Evolutionary conservation across 2,888 invertebrate species (phyloP), one percentile per base, ranked within the genome.

Genomic region (Xestia sexstrigata): DNA sequence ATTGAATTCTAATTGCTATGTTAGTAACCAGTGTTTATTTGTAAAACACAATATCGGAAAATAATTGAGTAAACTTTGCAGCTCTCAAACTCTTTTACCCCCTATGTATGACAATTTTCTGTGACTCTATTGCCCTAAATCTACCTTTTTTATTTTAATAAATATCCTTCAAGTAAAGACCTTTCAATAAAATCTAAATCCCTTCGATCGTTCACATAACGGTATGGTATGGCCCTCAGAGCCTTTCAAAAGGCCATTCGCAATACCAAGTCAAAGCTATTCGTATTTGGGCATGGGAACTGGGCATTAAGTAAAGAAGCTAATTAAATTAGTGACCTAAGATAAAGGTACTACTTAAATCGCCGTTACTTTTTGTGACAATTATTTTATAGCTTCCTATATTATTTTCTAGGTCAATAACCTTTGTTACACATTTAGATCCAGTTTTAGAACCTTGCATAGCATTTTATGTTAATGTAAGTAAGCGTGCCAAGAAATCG

Each of bases 391-490:
- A 60, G 74, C 76, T 55, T 6, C 49, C 8, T 49, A 76, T 55
- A 69, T 80, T 55, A 69, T 80, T 89, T 90, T 90, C 85, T 92
- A 91, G 93, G 91, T 92, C 92, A 91, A 91, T 89, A 91, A 91
- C 90, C 93, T 93, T 89, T 87, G 88, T 88, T 89, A 92, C 88
- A 91, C 84, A 89, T 91, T 90, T 73, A 87, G 88, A 92, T 91
- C 91, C 89, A 93, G 93, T 93, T 93, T 89, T 88, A 85, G 88
- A 89, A 86, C 89, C 85, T 91, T 88, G 82, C 84, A 85, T 85
- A 87, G 80, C 85, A 86, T 89, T 91, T 92, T 93, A 93, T 92
- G 90, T 90, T 89, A 93, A 92, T 71, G n/a, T 91, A 75, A 79
- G 82, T 74, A 66, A 84, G 74, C 78, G 74, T 84, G 67, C 85